Base-by-base conservation (phyloP, 2,797 vertebrate genomes). In the Tauraco hartlaubi region DNA sequence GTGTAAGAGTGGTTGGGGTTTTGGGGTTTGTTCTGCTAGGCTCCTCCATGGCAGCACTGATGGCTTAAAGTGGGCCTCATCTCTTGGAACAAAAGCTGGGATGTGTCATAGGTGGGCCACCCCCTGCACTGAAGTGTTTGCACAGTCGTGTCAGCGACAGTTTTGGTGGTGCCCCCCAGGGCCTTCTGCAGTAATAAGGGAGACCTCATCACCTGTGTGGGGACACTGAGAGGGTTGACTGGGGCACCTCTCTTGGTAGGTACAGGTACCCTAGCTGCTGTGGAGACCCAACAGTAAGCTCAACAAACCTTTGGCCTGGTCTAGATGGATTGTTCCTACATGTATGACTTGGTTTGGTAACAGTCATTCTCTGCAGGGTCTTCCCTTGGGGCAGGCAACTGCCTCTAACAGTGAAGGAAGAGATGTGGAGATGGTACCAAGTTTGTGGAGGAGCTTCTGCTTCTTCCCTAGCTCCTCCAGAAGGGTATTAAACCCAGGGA, bases 171-270 rank as follows among this genome's bases (percentile, higher is more conserved):
- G 51, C 15, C 4, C 55, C 33, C 8, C 13, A n/a, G 29, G 15
- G 23, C 46, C 37, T 29, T 35, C 78, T 23, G 44, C 18, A 12
- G 68, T 18, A 28, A 39, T 49, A 33, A 15, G 25, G 51, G 19
- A 56, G 51, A 49, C 52, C 25, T 66, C 44, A 15, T 13, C 39
- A 15, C 18, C 39, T 13, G 5, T 6, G 44, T 25, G 20, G 35
- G 44, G 52, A 39, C 9, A 2, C 17, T 12, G 31, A 0, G 2
- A 12, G 15, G 25, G 3, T 9, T 31, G 13, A 14, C 46, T 21
- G 37, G 19, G n/a, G 39, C 44, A n/a, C 54, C 52, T 80, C 11
- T 55, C 33, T 11, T n/a, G 9, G 18, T 28, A 33, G 29, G 41
- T 79, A 20, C 41, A 58, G 66, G 31, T 18, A 29, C 2, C 3